These are phyloP conservation scores for Greenwoodochromis staneri DNA, from an alignment of 2,113 vertebrate species.

Conservation along the genomic window DNA sequence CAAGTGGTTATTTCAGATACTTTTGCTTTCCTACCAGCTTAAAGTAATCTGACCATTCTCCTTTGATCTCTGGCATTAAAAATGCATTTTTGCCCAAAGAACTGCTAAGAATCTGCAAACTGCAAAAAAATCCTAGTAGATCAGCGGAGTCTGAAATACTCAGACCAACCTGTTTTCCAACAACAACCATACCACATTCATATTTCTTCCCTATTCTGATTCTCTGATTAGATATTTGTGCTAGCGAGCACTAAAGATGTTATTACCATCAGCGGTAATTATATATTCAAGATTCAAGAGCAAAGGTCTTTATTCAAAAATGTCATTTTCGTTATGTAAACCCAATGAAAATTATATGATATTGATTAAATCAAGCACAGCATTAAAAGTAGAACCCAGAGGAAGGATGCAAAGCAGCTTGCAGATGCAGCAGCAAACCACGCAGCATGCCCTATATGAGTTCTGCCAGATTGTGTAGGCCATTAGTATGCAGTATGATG, in stretches of 20 bases:
- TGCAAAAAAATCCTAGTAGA: not conserved
- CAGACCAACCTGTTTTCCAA: not conserved
- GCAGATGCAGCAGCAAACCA: not conserved
- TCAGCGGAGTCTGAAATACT: not conserved
- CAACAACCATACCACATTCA: not conserved
- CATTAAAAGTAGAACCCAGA: not conserved
- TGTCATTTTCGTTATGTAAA: accelerated
- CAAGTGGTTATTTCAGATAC: not conserved
- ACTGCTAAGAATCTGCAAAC: not conserved
- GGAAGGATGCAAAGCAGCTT: not conserved
- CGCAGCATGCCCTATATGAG: not conserved
- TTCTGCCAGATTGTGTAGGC: not conserved
- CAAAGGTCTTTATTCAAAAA: not conserved
- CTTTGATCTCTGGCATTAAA: not conserved
- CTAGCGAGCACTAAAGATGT: not conserved
- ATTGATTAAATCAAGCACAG: not conserved
- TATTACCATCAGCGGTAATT: not conserved
- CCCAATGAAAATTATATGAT: not conserved
- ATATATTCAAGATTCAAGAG: not conserved
- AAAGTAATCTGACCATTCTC: not conserved
- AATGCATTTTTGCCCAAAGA: not conserved
- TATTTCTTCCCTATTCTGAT: not conserved
- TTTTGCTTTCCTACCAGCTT: not conserved
- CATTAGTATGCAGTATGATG: not conserved
- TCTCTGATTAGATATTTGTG: not conserved